A percentile compares a stretch with the other conserved stretches of the same genome.
Evolutionary conservation across 2,113 vertebrate species (phyloP).

Genomic region (Lagopus leucura): DNA sequence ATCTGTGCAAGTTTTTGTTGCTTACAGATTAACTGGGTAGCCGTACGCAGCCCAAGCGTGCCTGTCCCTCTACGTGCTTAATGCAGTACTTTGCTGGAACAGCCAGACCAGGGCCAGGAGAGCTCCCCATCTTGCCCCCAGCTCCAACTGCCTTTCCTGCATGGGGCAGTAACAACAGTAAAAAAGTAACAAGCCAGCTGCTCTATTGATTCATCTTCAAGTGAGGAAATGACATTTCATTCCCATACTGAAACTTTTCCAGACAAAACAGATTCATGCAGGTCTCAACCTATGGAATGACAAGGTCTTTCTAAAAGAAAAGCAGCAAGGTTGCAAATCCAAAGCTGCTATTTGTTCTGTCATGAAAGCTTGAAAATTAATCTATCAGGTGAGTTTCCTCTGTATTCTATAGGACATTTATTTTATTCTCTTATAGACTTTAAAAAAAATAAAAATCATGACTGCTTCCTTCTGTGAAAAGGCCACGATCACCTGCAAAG

Average conservation of each 20-base stretch:
- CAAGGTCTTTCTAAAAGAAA: not conserved
- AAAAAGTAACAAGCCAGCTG: not conserved
- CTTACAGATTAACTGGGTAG: not conserved
- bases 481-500: not conserved
- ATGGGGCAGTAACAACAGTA: not conserved
- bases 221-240: not conserved
- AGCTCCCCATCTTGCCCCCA: not conserved
- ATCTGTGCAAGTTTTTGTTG: not conserved
- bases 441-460: not conserved
- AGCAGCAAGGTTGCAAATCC: not conserved
- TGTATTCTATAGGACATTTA: not conserved
- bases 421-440: not conserved
- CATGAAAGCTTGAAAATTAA: not conserved
- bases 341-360: not conserved
- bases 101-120: not conserved
- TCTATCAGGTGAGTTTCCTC: not conserved
- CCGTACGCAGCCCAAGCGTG: rapidly evolving
- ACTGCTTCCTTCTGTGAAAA: not conserved
- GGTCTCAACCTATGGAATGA: not conserved
- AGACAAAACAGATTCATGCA: not conserved
- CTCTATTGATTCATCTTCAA: not conserved
- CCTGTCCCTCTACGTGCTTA: not conserved
- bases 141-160: not conserved
- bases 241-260: not conserved
- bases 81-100: not conserved